Percentiles rank a stretch among this genome's conserved stretches.
These are phyloP conservation scores for Oophaga pumilio DNA, from an alignment of 2,113 vertebrate species.

Conservation along the genomic window DNA sequence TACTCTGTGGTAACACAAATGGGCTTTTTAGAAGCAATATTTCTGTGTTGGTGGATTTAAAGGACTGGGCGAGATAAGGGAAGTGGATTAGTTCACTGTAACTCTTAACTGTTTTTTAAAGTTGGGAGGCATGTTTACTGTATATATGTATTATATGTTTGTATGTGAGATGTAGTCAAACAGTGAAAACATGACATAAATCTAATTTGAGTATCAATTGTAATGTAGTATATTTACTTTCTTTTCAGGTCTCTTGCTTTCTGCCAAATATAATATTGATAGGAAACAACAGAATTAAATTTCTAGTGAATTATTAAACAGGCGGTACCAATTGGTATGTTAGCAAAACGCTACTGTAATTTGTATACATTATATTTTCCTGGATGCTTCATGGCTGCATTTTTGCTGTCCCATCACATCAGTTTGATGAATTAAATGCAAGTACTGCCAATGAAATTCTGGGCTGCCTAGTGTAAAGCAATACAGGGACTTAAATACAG, in stretches of 20 bases:
- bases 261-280: conserved; percentile 5
- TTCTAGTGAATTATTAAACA: neutral
- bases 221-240: too few relatives aligned
- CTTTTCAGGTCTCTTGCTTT: neutral
- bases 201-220: neutral
- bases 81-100: too few relatives aligned
- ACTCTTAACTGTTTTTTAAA: too few relatives aligned
- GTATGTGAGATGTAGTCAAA: too few relatives aligned
- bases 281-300: neutral
- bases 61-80: too few relatives aligned
- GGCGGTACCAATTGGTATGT: neutral
- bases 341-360: neutral
- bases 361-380: conserved; percentile 41
- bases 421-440: conserved; percentile 34
- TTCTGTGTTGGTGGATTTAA: too few relatives aligned
- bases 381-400: conserved; percentile 22
- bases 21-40: too few relatives aligned
- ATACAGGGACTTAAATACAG: neutral
- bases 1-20: too few relatives aligned
- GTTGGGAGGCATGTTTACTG: too few relatives aligned
- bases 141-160: too few relatives aligned
- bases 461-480: neutral
- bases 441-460: neutral
- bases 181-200: too few relatives aligned
- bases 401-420: conserved; percentile 24